phyloP scores from a whole-genome alignment of 1,140 invertebrate species.

The Drosophila watanabei region DNA sequence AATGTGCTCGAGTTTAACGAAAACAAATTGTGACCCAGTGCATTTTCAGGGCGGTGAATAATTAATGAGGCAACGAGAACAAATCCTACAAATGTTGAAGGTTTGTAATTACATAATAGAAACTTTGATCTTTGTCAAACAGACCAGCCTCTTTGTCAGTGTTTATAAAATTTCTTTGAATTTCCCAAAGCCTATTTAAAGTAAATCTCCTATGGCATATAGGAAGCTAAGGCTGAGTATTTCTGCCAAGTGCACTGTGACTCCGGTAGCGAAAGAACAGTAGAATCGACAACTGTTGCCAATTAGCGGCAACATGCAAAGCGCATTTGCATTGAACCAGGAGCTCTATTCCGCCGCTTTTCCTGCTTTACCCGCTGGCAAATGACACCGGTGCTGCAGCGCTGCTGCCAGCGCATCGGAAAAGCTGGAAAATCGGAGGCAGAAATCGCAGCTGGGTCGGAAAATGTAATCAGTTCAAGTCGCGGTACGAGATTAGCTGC shows the following conservation, averaged over 20 bases:
- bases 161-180: not conserved
- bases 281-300: slow-evolving; percentile 78
- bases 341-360: slow-evolving; percentile 15
- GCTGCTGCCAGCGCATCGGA: not conserved
- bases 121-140: not conserved
- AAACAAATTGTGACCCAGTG: slow-evolving; percentile 27
- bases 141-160: not conserved
- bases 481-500: slow-evolving; percentile 34
- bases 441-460: slow-evolving; percentile 25
- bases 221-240: not conserved
- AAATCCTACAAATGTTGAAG: not conserved
- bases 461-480: slow-evolving; percentile 45
- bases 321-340: slow-evolving; percentile 73
- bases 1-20: slow-evolving; percentile 12
- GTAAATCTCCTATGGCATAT: not conserved
- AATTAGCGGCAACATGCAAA: slow-evolving; percentile 83
- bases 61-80: slow-evolving; percentile 14
- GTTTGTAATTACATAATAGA: not conserved
- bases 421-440: slow-evolving; percentile 20
- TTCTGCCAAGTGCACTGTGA: slow-evolving; percentile 10
- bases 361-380: slow-evolving; percentile 16
- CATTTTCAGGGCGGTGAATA: slow-evolving; percentile 3
- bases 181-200: not conserved
- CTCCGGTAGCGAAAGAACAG: slow-evolving; percentile 45
- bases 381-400: slow-evolving; percentile 30